Evolutionary conservation across 1,140 invertebrate species (phyloP), one percentile per base, ranked within the genome.

Genomic region (Drosophila teissieri): DNA sequence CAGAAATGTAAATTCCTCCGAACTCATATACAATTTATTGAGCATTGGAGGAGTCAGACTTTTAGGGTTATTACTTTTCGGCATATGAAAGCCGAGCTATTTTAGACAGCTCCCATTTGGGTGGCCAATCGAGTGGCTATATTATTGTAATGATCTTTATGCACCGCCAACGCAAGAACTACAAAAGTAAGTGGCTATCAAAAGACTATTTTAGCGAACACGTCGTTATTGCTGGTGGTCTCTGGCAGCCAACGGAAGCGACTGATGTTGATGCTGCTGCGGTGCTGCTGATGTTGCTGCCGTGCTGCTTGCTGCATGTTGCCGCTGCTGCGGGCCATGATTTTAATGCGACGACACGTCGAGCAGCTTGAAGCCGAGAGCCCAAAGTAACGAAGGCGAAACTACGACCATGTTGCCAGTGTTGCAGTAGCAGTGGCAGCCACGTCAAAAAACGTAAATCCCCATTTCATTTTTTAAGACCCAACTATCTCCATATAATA

Each of bases 1-100:
- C 73, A 82, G 78, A 81, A 81, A 82, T 68, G 80, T 82, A 55
- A 82, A 82, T 78, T 82, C 78, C 64, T 81, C 80, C 58, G 80
- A 81, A 78, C 49, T 82, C 80, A 82, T 82, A 68, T 81, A 82
- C 79, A 81, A 69, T 77, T 81, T 79, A 73, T 78, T 79, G 49
- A 73, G 68, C 76, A 79, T 68, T 27, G 54, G 67, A 57, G 53
- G 53, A 67, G 40, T 75, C 73, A 75, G 73, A 75, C 74, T 78
- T 78, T 78, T 46, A 58, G 69, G 36, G 40, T 49, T 57, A 70
- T 70, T 62, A 42, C 40, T 46, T 45, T 60, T 53, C 52, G 73
- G 37, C 73, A 76, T 76, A 60, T 22, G 52, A 69, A 53, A 39
- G 52, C 10, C 52, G 12, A 48, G n/a, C n/a, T 14, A 45, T 22